Base-by-base conservation (phyloP, 1,140 invertebrate genomes). In the Bursaphelenchus mucronatus region DNA sequence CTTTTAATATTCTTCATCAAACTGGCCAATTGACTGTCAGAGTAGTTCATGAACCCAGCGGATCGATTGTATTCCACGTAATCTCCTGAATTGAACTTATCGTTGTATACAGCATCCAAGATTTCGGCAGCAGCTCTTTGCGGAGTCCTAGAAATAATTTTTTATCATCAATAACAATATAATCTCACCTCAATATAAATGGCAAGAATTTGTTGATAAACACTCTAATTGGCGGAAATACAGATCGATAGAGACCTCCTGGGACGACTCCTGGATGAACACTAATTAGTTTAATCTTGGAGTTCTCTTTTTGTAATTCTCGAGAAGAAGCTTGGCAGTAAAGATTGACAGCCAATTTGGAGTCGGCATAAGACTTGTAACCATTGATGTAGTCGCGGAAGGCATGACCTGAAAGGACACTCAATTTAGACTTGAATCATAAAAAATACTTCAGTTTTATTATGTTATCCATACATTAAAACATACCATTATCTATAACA, bases 191-290 rank as follows among this genome's bases (percentile, higher is more conserved):
- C 46, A 67, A 21, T 13, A 67, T 39, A 19, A 49, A 41, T 21
- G 17, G 15, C 51, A 67, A 54, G 8, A 68, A 44, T 1, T 30
- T 5, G 19, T 66, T 67, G 30, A 67, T 46, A 3, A 67, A 7
- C 15, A 10, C 21, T 9, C 64, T 63, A 54, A 67, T 50, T 17
- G 66, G 66, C 51, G 21, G 17, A 15, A 67, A 66, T 2, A 67
- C 66, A 47, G 54, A 47, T 11, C 66, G 39, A 51, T 67, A 67
- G 39, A 67, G 46, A 19, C 21, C 15, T 7, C 66, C 66, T 0
- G 66, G 66, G 21, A 67, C 65, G 19, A 67, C 65, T 30, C 66
- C 66, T 19, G 66, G 66, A 55, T 67, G 66, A 19, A 67, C 65
- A 47, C 65, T 68, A 11, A 43, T 43, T 0, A 67, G 41, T 9